These are phyloP conservation scores for Eurystomus gularis DNA, from an alignment of 2,113 vertebrate genomes.

Conservation along the genomic window DNA sequence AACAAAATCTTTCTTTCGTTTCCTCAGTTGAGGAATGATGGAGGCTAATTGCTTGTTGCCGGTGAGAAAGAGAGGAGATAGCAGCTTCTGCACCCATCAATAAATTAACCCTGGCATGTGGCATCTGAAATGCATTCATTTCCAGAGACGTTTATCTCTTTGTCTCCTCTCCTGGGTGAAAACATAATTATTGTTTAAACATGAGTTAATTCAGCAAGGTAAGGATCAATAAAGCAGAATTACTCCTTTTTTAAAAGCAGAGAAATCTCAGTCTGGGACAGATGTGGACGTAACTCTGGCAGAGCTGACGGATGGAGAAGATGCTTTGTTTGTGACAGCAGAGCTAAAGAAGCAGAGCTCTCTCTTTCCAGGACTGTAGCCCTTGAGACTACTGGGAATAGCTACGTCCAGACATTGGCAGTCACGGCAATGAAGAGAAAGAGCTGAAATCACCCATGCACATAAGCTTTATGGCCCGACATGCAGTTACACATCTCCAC, in stretches of 20 bases:
- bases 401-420: background rate
- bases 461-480: accelerated
- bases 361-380: background rate
- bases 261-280: conserved; percentile 38
- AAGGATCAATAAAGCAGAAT: conserved; percentile 60
- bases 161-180: conserved; percentile 47
- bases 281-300: background rate
- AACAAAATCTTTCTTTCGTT: conserved; percentile 22
- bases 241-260: conserved; percentile 42
- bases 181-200: conserved; percentile 73
- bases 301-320: background rate
- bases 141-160: conserved; percentile 57
- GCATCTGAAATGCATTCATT: conserved; percentile 50
- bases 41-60: conserved; percentile 58
- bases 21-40: conserved; percentile 30
- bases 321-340: background rate
- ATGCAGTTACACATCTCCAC: background rate
- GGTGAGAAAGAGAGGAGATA: conserved; percentile 10
- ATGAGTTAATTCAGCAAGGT: conserved; percentile 68
- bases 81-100: conserved; percentile 8
- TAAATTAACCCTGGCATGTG: conserved; percentile 38
- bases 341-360: background rate
- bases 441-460: background rate
- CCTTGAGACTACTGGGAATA: background rate
- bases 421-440: background rate